A percentile compares a stretch with the other conserved stretches of the same genome.
phyloP scores from a whole-genome alignment of 2,113 vertebrate genomes.

The Charina bottae region DNA sequence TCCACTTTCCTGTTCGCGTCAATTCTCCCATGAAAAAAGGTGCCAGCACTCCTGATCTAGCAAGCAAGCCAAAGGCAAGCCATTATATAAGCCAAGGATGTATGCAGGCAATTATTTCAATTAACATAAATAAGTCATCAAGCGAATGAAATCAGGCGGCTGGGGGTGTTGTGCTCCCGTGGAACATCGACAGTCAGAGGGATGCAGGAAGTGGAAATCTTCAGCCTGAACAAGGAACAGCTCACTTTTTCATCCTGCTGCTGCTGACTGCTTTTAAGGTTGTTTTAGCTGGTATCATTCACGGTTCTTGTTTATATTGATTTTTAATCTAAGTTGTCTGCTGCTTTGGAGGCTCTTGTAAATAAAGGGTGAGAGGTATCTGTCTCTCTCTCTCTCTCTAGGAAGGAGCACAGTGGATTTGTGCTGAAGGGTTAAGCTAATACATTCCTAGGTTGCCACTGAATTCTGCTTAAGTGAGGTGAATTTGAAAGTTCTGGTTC shows the following conservation, averaged over 20 bases:
- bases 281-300: neutral
- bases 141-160: neutral
- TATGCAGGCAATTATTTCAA: neutral
- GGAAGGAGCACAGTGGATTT: neutral
- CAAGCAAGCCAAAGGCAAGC: neutral
- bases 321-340: neutral
- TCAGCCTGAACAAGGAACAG: too few species aligned
- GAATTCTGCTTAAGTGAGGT: neutral
- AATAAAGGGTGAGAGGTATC: neutral
- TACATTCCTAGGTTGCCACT: neutral
- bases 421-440: neutral
- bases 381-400: neutral
- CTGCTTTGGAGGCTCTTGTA: neutral
- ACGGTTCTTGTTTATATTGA: neutral
- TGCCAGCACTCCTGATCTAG: neutral
- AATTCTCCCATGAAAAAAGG: neutral
- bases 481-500: neutral
- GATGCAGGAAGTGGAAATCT: neutral
- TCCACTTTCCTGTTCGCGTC: neutral
- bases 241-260: neutral
- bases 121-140: neutral
- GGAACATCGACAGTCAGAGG: too few species aligned
- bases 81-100: neutral
- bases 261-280: neutral
- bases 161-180: neutral